Evolutionary conservation across 2,888 invertebrate species (phyloP).

Genomic region (Terebella lapidaria): DNA sequence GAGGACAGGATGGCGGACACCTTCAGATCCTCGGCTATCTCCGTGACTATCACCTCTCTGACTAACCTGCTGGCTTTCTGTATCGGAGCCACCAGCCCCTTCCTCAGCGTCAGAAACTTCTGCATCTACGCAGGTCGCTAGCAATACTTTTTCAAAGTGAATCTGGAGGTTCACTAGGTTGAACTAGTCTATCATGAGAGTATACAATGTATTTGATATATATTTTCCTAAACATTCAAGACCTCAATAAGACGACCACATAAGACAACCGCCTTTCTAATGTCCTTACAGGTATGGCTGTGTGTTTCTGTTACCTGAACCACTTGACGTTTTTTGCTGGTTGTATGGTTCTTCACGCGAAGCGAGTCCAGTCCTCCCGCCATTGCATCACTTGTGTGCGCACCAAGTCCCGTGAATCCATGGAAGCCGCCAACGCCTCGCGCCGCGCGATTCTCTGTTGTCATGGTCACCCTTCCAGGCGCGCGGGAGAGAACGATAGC

Average conservation of each 20-base stretch:
- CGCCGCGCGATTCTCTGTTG: conserved; percentile 41
- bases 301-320: conserved; percentile 37
- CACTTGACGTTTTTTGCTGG: conserved; percentile 36
- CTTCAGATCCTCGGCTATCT: conserved; percentile 19
- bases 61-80: conserved; percentile 23
- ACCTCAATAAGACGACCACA: no score
- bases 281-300: conserved; percentile 34
- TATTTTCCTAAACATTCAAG: no score
- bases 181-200: no score
- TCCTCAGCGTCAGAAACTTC: conserved; percentile 22
- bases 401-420: neutral
- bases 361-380: conserved; percentile 26
- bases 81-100: conserved; percentile 24
- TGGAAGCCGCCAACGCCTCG: conserved; percentile 6
- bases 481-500: conserved; percentile 26
- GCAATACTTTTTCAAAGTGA: no score
- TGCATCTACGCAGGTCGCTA: conserved; percentile 22
- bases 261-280: no score
- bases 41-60: conserved; percentile 22
- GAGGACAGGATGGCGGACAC: conserved; percentile 17
- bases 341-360: conserved; percentile 35
- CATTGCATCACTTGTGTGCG: conserved; percentile 28
- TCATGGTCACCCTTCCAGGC: conserved; percentile 22
- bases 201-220: no score
- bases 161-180: no score